Evolutionary conservation across 2,888 invertebrate species (phyloP), one percentile per base, ranked within the genome.

Genomic region (Diaperis boleti): DNA sequence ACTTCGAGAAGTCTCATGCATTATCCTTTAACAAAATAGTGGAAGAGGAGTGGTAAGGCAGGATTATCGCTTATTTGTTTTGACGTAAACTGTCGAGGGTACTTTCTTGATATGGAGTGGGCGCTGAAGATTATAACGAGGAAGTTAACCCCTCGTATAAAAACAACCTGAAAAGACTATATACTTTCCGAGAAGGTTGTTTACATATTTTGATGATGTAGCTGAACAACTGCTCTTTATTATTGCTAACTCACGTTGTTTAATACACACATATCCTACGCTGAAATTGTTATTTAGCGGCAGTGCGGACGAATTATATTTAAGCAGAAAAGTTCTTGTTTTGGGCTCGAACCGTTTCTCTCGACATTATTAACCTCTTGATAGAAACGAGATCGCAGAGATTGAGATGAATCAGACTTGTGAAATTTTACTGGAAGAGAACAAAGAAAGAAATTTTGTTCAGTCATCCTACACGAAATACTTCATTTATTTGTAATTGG

Each of bases 381-480:
- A 52, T 52, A 37, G 37, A 26, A 39, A 37, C 14, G 26, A 39
- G 35, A 50, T 49, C 31, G n/a, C 44, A 45, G 45, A 29, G 45
- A 29, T 8, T 8, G 17, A 42, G 45, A 45, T 49, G 49, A 49
- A 47, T 47, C 49, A 33, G 18, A 18, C 17, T 42, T 49, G 49
- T 47, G 47, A 44, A 44, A 20, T 42, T 42, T 42, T 31, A 29
- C 31, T 15, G 8, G 8, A 1, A 1, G 39, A 52, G 52, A 52
- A 52, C 52, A 52, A 52, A 52, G 52, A 52, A 52, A 13, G 22
- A 15, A 15, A 39, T 39, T 52, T 18, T 39, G 52, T 52, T 31
- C 52, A 52, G 52, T 52, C 52, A 52, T 49, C 18, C 33, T 33
- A n/a, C 8, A 26, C 35, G 22, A 39, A 52, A 37, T 52, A 14